Base-by-base conservation (phyloP, 1,140 invertebrate genomes). In the Drosophila erecta region DNA sequence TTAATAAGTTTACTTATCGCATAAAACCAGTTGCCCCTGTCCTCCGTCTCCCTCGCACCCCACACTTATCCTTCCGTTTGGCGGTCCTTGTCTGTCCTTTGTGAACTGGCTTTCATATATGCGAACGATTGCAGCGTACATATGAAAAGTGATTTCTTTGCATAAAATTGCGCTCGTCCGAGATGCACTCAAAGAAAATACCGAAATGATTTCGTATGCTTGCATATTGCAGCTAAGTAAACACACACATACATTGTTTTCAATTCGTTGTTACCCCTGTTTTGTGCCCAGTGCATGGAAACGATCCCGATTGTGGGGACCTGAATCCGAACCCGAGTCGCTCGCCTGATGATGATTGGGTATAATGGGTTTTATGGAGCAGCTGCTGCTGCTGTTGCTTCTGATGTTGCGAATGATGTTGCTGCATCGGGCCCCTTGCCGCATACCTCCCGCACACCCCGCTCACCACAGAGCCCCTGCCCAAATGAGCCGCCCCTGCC, bases 341-440 rank as follows among this genome's bases (percentile, higher is more conserved):
- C 70, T 57, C 72, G 75, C 79, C 84, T 87, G 79, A 89, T 89
- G 84, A 87, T 87, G 84, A 87, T 87, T 87, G 84, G 84, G 84
- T 89, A 87, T 87, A 87, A 87, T 87, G 84, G 84, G 84, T 89
- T 89, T 87, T 87, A 87, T 87, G 84, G 84, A 87, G 84, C 84
- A 87, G 84, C 84, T 87, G 84, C 83, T 84, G 75, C 83, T 80
- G 72, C 49, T 77, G 74, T 41, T 77, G 60, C 43, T 70, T 59
- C 56, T 56, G 62, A 60, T 62, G 56, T 51, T 80, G 57, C 41
- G 65, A 50, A 38, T 65, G 69, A 59, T 54, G 75, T 44, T 83
- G 75, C 47, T 83, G 51, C 43, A 62, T 50, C 27, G 10, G 64
- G 15, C 50, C 24, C 40, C 60, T 69, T 53, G n/a, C 40, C 10